Conservation (phyloP, 2,797 vertebrate genomes). For the Tadarida brasiliensis region DNA sequence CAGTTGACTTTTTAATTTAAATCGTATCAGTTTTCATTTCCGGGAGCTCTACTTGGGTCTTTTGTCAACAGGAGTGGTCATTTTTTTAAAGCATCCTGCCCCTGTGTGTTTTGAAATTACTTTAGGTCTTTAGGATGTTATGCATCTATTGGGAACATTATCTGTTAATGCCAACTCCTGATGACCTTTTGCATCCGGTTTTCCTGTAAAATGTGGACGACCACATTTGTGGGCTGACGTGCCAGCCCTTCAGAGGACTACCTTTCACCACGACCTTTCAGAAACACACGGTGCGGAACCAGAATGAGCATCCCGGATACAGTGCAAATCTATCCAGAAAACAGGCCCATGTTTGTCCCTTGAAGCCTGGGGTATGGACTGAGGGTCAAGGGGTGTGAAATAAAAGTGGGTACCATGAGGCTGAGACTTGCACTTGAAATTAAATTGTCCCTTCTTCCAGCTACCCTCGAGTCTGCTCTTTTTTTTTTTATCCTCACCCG, state of each 20-base stretch:
- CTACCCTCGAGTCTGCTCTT: not conserved
- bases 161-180: no score
- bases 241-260: not conserved
- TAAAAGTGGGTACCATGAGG: fast-evolving
- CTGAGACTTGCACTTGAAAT: not conserved
- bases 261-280: not conserved
- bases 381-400: not conserved
- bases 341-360: not conserved
- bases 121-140: no score
- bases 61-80: no score
- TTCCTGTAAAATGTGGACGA: not conserved
- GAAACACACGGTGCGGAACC: not conserved
- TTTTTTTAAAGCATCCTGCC: no score
- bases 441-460: not conserved
- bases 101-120: no score
- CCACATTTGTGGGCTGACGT: not conserved
- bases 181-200: no score
- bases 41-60: no score
- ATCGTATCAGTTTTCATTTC: no score
- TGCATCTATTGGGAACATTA: no score
- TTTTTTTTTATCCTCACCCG: no score
- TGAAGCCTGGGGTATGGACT: no score
- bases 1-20: no score
- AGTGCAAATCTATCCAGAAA: not conserved
- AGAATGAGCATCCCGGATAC: not conserved